Evolutionary conservation across 2,888 invertebrate genomes (phyloP).

Genomic region (Drosophila mimica): DNA sequence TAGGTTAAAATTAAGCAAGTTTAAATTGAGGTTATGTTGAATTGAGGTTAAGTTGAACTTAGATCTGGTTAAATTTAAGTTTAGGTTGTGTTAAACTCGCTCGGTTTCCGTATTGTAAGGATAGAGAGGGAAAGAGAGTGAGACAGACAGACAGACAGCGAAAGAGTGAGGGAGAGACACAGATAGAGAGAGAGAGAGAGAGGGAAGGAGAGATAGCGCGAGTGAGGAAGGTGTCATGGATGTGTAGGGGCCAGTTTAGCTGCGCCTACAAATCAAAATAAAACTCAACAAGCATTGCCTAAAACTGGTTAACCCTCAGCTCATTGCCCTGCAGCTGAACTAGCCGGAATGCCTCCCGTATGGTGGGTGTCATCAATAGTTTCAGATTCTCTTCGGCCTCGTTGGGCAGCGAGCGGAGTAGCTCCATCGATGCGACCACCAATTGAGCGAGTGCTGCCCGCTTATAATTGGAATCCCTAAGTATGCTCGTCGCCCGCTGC

Average conservation of each 20-base stretch:
- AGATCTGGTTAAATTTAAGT: not conserved
- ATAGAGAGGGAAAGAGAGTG: conserved; percentile 2
- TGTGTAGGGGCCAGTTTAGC: conserved; percentile 48
- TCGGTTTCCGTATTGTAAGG: not conserved
- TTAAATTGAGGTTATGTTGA: not conserved
- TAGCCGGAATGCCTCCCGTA: conserved; percentile 85
- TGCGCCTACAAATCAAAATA: conserved; percentile 83
- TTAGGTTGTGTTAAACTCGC: not conserved
- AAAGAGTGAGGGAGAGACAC: conserved; percentile 12
- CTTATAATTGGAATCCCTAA: conserved; percentile 95
- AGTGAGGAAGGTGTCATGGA: conserved; percentile 11
- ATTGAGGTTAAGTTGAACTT: not conserved
- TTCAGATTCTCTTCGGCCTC: conserved; percentile 86
- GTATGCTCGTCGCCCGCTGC: conserved; percentile 92
- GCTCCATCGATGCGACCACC: conserved; percentile 93
- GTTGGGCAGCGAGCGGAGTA: conserved; percentile 88
- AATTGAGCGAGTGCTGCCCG: conserved; percentile 94
- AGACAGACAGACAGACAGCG: conserved; percentile 2
- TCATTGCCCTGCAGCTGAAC: conserved; percentile 85
- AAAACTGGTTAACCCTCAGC: conserved; percentile 85
- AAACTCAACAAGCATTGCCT: conserved; percentile 84
- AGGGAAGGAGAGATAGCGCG: conserved; percentile 15
- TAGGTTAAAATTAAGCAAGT: not conserved
- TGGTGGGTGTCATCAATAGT: conserved; percentile 85
- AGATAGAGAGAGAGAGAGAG: conserved; percentile 11